These are phyloP conservation scores for Tokudaia tokunoshimensis DNA, from an alignment of 2,797 vertebrate species.

Conservation along the genomic window DNA sequence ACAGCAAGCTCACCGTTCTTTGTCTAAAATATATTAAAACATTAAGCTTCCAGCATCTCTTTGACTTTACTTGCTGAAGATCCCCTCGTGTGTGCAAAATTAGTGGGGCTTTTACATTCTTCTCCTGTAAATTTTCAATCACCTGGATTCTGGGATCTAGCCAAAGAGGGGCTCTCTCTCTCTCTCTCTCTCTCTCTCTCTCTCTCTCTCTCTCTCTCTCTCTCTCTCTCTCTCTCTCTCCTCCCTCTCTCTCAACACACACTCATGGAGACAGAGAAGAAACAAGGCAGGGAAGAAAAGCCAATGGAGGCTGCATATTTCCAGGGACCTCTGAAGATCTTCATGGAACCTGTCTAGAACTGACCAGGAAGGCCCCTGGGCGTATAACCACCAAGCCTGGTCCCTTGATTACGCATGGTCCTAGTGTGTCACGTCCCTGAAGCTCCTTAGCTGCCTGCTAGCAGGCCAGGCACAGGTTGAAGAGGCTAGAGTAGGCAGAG, in stretches of 20 bases:
- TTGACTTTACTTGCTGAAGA: neutral
- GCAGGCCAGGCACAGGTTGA: neutral
- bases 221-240: no score
- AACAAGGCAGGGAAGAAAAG: neutral
- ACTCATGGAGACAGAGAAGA: neutral
- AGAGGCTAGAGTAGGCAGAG: neutral
- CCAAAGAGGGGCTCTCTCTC: neutral
- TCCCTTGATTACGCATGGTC: neutral
- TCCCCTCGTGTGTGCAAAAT: fast-evolving
- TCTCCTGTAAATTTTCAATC: neutral
- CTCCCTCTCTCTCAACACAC: neutral
- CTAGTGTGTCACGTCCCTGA: neutral
- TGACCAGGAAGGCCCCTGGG: neutral
- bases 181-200: no score
- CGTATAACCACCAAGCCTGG: no score
- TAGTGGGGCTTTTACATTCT: neutral
- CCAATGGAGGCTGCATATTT: no score
- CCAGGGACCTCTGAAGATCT: neutral
- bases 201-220: neutral
- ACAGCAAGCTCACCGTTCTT: neutral
- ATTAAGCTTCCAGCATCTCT: neutral
- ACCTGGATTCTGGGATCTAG: neutral
- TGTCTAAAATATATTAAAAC: neutral
- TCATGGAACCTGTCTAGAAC: neutral
- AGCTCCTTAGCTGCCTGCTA: neutral